Base-by-base conservation (phyloP, 2,888 invertebrate species). In the Zygogramma bicolorata region DNA sequence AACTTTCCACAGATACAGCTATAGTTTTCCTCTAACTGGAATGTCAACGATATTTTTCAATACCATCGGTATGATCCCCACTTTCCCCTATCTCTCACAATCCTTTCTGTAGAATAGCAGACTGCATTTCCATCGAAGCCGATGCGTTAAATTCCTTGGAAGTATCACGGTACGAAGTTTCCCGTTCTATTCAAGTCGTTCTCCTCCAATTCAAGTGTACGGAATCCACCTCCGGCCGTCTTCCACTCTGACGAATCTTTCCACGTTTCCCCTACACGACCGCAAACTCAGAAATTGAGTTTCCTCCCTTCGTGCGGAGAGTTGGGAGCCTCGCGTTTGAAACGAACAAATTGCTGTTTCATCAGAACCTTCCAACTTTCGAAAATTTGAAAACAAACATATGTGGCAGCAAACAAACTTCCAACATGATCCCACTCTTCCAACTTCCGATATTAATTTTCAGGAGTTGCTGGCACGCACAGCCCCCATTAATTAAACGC, bases 361-460 rank as follows among this genome's bases (percentile, higher is more conserved):
- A 53, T 27, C 53, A 27, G n/a, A 53, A 53, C 53, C 22, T 25
- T 53, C 53, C 25, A 53, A 53, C 53, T 53, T 53, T 27, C 22
- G 22, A 27, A 53, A 53, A 53, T 53, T 53, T 27, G 25, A 53
- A 27, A 53, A 53, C 53, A 53, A 53, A 53, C 53, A 53, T 53
- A 53, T 53, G 53, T 53, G 53, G 53, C 53, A 53, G 27, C 53
- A 22, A 53, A 53, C 53, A 53, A 53, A 53, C 53, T 53, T 53
- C 27, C 27, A 46, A 46, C 53, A 22, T 53, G 13, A 53, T 25
- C 53, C 53, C 15, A 53, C 53, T n/a, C n/a, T 27, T 25, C 53
- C 15, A 53, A 53, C 53, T 25, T 53, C 25, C 53, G 27, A 53
- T 25, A 53, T 53, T 53, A 53, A 53, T 53, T 53, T 53, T 27